phyloP scores from a whole-genome alignment of 2,888 invertebrate genomes.

The Archaeoteleia sp. region DNA sequence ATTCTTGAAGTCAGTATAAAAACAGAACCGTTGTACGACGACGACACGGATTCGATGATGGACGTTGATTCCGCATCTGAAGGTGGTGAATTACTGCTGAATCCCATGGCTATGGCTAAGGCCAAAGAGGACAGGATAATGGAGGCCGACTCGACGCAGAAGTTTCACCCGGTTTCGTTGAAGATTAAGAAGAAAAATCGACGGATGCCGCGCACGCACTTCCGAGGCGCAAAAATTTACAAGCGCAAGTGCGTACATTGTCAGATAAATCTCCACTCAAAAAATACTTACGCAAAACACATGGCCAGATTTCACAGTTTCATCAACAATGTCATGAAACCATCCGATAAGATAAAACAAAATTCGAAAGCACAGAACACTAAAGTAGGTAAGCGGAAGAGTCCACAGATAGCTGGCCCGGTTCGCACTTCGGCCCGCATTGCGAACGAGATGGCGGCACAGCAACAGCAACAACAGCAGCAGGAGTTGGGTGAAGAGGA shows the following conservation, averaged over 20 bases:
- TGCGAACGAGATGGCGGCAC: slow-evolving; percentile 21
- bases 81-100: slow-evolving; percentile 61
- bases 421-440: slow-evolving; percentile 30
- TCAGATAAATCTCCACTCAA: slow-evolving; percentile 69
- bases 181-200: slow-evolving; percentile 59
- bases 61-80: slow-evolving; percentile 61
- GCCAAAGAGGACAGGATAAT: slow-evolving; percentile 60
- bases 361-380: not conserved
- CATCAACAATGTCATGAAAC: not conserved
- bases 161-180: slow-evolving; percentile 39
- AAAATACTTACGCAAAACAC: slow-evolving; percentile 65
- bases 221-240: slow-evolving; percentile 62
- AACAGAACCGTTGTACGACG: slow-evolving; percentile 73
- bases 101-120: slow-evolving; percentile 60
- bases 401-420: slow-evolving; percentile 7
- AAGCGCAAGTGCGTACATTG: slow-evolving; percentile 68
- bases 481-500: no score
- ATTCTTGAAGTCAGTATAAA: slow-evolving; percentile 69
- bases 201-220: slow-evolving; percentile 68
- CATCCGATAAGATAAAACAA: not conserved
- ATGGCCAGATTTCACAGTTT: slow-evolving; percentile 67
- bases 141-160: slow-evolving; percentile 69
- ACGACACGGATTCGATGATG: slow-evolving; percentile 61
- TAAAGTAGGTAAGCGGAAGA: slow-evolving; percentile 15
- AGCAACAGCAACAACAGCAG: no score